A percentile compares a stretch with the other conserved stretches of the same genome.
These are phyloP conservation scores for Microtus richardsoni DNA, from an alignment of 2,113 vertebrate species.

Conservation along the genomic window DNA sequence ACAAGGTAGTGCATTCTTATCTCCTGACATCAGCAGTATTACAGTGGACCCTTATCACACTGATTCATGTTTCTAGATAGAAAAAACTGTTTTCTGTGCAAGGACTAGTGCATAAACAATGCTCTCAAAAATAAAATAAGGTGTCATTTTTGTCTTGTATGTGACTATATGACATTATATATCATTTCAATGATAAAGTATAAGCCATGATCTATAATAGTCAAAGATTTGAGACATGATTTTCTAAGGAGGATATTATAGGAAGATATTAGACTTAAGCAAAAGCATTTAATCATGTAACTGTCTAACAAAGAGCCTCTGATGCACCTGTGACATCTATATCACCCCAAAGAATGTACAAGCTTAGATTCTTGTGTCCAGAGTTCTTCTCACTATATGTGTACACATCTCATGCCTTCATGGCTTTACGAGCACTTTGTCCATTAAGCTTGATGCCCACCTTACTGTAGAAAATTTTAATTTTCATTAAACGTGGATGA, in stretches of 20 bases:
- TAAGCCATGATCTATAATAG: not conserved
- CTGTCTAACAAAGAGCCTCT: not conserved
- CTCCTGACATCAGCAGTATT: slow-evolving; percentile 52
- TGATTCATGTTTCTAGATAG: slow-evolving; percentile 51
- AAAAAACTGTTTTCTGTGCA: slow-evolving; percentile 55
- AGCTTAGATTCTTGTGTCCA: no score
- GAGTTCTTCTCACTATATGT: not conserved
- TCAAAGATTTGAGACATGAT: slow-evolving; percentile 8
- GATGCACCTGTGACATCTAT: not conserved
- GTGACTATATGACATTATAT: not conserved
- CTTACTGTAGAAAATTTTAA: not conserved
- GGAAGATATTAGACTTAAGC: slow-evolving; percentile 6
- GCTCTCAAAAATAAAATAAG: slow-evolving; percentile 51
- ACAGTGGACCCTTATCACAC: not conserved
- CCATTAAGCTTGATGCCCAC: not conserved
- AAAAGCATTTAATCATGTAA: not conserved
- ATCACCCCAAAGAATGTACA: no score
- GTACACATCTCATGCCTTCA: not conserved
- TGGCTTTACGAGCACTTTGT: not conserved
- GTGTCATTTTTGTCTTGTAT: slow-evolving; percentile 36
- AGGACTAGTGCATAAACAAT: slow-evolving; percentile 62
- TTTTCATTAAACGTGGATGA: not conserved
- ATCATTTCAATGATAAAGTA: slow-evolving; percentile 12
- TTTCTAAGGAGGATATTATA: slow-evolving; percentile 20
- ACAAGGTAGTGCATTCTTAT: slow-evolving; percentile 30